Evolutionary conservation across 92 coral and sea anemone genomes (phyloP).

Genomic region (Palythoa grandis): DNA sequence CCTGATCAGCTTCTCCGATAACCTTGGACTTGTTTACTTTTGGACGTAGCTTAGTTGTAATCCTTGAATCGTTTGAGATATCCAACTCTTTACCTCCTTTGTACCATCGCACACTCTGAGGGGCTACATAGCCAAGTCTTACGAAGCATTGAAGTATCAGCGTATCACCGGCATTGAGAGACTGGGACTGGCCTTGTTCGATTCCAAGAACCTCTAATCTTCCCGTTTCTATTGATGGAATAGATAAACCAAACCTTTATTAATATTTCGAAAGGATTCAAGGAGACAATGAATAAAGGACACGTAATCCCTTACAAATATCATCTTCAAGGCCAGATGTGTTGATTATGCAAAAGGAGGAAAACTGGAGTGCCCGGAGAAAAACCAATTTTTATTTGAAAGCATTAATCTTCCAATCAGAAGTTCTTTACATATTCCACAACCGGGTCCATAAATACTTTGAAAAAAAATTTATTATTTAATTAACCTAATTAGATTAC

Average conservation of each 20-base stretch:
- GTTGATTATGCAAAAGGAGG: too few species aligned
- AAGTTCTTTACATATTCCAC: too few species aligned
- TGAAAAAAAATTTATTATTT: too few species aligned
- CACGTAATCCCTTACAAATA: too few species aligned
- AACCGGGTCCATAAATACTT: too few species aligned
- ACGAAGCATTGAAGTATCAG: constrained; percentile 15
- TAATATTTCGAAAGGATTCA: too few species aligned
- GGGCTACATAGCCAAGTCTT: constrained; percentile 8
- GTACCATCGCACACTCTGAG: constrained; percentile 14
- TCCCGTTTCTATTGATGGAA: not conserved
- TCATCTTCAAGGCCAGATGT: too few species aligned
- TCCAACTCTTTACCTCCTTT: not conserved
- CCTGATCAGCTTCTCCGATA: constrained; percentile 20
- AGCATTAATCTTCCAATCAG: too few species aligned
- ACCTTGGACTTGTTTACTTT: not conserved
- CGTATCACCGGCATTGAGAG: not conserved
- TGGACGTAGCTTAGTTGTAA: not conserved
- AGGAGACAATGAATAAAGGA: too few species aligned
- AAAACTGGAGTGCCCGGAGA: too few species aligned
- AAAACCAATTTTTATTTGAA: too few species aligned
- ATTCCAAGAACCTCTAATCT: constrained; percentile 17
- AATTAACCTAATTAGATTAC: too few species aligned
- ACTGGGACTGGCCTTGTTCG: constrained; percentile 23
- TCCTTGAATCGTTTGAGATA: not conserved
- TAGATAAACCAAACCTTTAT: not conserved